Base-by-base conservation (phyloP, 2,888 invertebrate genomes). In the Drepana falcataria region DNA sequence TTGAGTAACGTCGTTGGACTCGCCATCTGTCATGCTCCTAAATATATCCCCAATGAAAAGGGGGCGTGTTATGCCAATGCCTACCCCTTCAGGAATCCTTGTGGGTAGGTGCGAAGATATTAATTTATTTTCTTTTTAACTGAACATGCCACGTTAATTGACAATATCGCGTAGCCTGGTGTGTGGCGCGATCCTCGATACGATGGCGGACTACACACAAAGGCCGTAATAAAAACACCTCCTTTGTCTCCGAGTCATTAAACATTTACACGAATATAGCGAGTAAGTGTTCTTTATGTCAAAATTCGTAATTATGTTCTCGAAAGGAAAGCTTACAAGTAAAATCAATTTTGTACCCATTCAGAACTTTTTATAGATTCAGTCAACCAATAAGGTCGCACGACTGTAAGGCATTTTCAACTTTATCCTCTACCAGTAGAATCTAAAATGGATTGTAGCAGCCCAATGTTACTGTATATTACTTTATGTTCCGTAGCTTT, bases 401-500 rank as follows among this genome's bases (percentile, higher is more conserved):
- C 3, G 3, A 3, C 9, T 44, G 2, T 9, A 44, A 44, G 1
- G 7, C 6, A 49, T 40, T 49, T 49, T 21, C 21, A 49, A 40
- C 35, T 21, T 6, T 49, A 2, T 40, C 0, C 2, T 2, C 7
- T 2, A 33, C 35, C 7, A 2, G 7, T 51, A 41, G 7, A 9
- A 40, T 41, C 51, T 40, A 51, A 33, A 40, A 40, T 41, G 2
- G 9, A 34, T 34, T 51, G 3, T 33, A 41, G 7, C 6, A 7
- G 6, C 40, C 51, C 9, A 51, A 37, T 40, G 51, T 40, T 51
- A 40, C 40, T 41, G 51, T 34, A 51, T 44, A 44, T 44, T 44
- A 44, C 44, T 44, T 44, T 44, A 44, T 44, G 44, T 5, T 37
- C 37, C 5, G 37, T 37, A 37, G 56, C 59, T 60, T 55, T 57